These are phyloP conservation scores for Arenaria interpres DNA, from an alignment of 2,113 vertebrate species.

Conservation along the genomic window DNA sequence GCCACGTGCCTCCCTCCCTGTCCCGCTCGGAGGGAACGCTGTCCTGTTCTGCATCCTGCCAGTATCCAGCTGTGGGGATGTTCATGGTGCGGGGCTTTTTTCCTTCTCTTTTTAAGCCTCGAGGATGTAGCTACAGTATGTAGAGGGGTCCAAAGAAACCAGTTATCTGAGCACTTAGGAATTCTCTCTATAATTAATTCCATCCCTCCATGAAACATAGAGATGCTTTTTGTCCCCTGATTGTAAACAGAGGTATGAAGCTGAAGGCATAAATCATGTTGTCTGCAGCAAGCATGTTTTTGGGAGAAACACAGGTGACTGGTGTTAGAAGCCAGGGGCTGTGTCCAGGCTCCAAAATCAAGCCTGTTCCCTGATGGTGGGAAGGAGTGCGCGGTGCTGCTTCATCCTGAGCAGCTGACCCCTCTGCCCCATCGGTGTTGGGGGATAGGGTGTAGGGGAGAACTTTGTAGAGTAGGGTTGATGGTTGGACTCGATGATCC, in stretches of 20 bases:
- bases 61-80: not conserved
- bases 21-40: not conserved
- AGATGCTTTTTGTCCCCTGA: not conserved
- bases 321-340: not conserved
- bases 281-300: not conserved
- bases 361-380: not conserved
- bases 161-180: not conserved
- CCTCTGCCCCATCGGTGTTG: not conserved
- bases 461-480: too few species aligned
- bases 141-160: not conserved
- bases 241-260: not conserved
- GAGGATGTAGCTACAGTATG: not conserved
- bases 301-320: rapidly evolving
- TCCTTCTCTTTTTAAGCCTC: not conserved
- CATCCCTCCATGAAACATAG: not conserved
- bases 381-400: rapidly evolving
- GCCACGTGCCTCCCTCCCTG: rapidly evolving
- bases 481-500: too few species aligned
- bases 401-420: rapidly evolving
- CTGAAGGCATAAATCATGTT: not conserved
- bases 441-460: too few species aligned
- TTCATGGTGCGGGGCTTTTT: not conserved
- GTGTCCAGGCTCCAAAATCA: not conserved
- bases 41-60: not conserved
- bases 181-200: not conserved